Evolutionary conservation across 2,888 invertebrate species (phyloP), one percentile per base, ranked within the genome.

Genomic region (Andricus quercusramuli): DNA sequence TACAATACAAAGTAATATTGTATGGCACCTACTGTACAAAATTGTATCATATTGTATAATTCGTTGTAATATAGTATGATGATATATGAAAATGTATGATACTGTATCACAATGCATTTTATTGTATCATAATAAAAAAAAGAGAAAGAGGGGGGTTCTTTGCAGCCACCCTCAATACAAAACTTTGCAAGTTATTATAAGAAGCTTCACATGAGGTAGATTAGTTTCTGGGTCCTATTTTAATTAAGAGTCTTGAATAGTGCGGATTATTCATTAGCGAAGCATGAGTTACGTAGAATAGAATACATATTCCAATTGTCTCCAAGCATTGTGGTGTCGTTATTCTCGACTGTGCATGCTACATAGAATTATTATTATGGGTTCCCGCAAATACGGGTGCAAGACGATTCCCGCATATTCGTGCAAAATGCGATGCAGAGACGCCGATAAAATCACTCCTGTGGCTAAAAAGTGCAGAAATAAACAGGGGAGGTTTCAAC

Each of bases 261-360:
- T n/a, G 56, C 20, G 3, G 8, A n/a, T 56, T n/a, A 56, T n/a
- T 56, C n/a, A 56, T 20, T 56, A 56, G n/a, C 8, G 56, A n/a
- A 44, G 25, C 25, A 8, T 51, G 68, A 44, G 47, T 29, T 20
- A 44, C 9, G 25, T 9, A 47, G 25, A 51, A 70, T 47, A 29
- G 20, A 51, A 70, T 70, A 70, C 47, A 25, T 70, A 51, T 70
- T 70, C 47, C 47, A 47, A 70, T 70, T 70, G 68, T 47, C 68
- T 44, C 44, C 20, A 70, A 70, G 47, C 68, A 70, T 70, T 70
- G 47, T 51, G 29, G 68, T 70, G 68, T 47, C 68, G 68, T 51
- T 70, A 20, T 20, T 70, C 68, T 25, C 47, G 11, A 29, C 44
- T 20, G 25, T 29, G 47, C 29, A 51, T 29, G 47, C 68, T n/a